Percentiles rank a stretch among this genome's conserved stretches.
Conservation (phyloP, 2,888 invertebrate genomes). For the Drosophila mettleri region DNA sequence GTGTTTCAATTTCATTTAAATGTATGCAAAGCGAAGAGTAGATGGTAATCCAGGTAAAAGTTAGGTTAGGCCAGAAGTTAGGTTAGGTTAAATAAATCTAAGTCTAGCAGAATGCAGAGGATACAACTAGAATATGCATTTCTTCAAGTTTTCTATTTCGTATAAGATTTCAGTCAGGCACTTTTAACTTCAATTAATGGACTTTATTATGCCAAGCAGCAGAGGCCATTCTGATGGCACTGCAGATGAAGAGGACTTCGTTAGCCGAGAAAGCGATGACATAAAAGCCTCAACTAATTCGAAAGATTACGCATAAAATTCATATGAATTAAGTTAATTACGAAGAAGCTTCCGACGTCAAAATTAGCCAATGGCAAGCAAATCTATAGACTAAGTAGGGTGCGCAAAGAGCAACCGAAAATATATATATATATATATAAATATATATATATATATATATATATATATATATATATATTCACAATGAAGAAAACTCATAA, state of each 20-base stretch:
- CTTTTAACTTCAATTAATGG: not conserved
- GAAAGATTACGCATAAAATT: not conserved
- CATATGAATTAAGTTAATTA: not conserved
- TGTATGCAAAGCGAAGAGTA: not conserved
- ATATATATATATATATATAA: not conserved
- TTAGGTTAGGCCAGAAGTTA: too few species aligned
- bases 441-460: not conserved
- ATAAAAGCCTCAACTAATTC: not conserved
- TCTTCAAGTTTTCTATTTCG: too few species aligned
- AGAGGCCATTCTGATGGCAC: not conserved
- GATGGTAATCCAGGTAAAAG: too few species aligned
- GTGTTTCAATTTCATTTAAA: not conserved
- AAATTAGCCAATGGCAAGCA: conserved; percentile 1
- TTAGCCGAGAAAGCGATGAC: not conserved
- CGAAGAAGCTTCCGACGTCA: not conserved
- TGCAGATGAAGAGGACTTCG: not conserved
- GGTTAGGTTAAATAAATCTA: too few species aligned
- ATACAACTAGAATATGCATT: too few species aligned
- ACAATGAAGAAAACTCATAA: too few species aligned
- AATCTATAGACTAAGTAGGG: too few species aligned
- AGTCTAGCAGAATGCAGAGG: too few species aligned
- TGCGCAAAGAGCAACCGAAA: not conserved
- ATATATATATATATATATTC: not conserved
- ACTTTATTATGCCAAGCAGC: not conserved
- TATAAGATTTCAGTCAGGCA: too few species aligned